phyloP scores from a whole-genome alignment of 2,888 invertebrate species.

The Gari tellinella region DNA sequence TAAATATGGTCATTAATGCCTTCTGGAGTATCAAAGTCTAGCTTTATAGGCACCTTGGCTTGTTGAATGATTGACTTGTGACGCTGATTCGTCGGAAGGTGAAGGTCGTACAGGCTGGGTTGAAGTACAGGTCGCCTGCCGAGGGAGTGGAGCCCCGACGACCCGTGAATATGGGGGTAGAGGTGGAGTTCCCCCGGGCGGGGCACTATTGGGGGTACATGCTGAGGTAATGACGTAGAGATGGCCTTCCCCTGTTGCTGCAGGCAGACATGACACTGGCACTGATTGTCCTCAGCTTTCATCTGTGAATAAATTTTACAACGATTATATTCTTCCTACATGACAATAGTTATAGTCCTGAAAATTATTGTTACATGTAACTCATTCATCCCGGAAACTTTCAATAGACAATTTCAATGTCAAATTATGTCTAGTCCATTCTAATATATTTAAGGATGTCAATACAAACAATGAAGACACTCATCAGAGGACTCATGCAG shows the following conservation, averaged over 20 bases:
- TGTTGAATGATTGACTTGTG: conserved; percentile 68
- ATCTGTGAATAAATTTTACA: conserved; percentile 56
- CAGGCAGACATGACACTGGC: conserved; percentile 83
- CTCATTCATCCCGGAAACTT: too few relatives aligned
- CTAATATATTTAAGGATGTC: too few relatives aligned
- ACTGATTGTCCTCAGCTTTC: conserved; percentile 75
- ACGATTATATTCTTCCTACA: neutral
- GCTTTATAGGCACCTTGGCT: conserved; percentile 73
- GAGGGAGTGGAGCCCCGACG: conserved; percentile 68
- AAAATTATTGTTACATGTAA: too few relatives aligned
- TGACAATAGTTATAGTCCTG: too few relatives aligned
- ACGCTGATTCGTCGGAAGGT: conserved; percentile 59
- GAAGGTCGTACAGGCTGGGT: conserved; percentile 82
- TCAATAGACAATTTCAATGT: too few relatives aligned
- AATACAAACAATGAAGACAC: too few relatives aligned
- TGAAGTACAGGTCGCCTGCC: conserved; percentile 75
- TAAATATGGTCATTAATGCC: conserved; percentile 81
- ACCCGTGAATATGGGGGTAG: conserved; percentile 83
- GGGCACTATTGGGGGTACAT: conserved; percentile 71
- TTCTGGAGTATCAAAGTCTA: conserved; percentile 81
- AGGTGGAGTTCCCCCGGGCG: conserved; percentile 81
- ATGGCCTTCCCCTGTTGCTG: conserved; percentile 80
- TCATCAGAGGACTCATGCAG: too few relatives aligned
- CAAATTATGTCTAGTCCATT: neutral
- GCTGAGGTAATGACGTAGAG: conserved; percentile 81